phyloP scores from a whole-genome alignment of 2,113 vertebrate species.

The Drymodes brunneopygia region DNA sequence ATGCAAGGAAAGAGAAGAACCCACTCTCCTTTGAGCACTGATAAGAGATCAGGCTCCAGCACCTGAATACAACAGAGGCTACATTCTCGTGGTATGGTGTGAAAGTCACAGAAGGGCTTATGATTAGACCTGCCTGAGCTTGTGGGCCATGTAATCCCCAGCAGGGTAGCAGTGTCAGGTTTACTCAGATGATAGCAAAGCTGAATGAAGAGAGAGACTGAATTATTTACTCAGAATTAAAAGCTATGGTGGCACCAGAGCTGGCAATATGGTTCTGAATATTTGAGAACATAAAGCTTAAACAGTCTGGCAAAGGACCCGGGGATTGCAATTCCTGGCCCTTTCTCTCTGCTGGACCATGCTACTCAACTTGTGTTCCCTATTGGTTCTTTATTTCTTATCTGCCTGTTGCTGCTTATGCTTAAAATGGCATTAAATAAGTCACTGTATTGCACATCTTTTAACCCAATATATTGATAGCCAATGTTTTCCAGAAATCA shows the following conservation, averaged over 20 bases:
- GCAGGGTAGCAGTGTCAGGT: background rate
- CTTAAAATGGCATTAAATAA: background rate
- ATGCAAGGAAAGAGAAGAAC: background rate
- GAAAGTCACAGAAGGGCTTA: background rate
- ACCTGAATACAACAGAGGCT: background rate
- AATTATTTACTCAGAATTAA: conserved; percentile 2
- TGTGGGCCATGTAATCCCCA: background rate
- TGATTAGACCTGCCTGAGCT: background rate
- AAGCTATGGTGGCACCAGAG: background rate
- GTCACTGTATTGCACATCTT: background rate
- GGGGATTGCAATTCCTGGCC: background rate
- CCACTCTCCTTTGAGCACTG: background rate
- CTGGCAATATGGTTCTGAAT: background rate
- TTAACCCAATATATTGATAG: background rate
- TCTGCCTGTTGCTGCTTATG: background rate
- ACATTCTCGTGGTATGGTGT: background rate
- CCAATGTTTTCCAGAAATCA: background rate
- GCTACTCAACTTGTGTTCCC: background rate
- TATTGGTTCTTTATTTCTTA: background rate
- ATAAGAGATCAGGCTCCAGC: background rate
- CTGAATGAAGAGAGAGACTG: background rate
- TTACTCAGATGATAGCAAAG: background rate
- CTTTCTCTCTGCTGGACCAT: background rate
- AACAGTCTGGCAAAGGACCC: background rate
- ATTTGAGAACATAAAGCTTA: background rate